Conservation (phyloP, 2,888 invertebrate species). For the Drosophila multiciliata region DNA sequence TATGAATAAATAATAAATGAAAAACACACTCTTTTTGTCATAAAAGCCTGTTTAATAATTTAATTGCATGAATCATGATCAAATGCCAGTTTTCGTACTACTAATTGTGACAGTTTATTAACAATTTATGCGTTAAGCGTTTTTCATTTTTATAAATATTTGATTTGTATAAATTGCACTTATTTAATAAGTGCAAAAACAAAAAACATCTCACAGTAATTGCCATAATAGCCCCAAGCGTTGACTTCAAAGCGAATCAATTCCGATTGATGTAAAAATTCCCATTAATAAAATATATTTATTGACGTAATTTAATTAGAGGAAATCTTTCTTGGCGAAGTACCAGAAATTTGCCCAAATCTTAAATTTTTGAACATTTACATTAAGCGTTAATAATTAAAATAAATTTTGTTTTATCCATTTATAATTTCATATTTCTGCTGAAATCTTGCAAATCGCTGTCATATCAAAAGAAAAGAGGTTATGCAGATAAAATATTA, state of each 20-base stretch:
- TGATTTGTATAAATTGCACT: conserved; percentile 51
- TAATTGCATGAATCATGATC: conserved; percentile 39
- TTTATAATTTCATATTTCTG: no score
- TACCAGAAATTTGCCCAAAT: background rate
- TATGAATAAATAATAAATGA: conserved; percentile 29
- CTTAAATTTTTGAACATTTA: background rate
- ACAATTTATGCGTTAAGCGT: conserved; percentile 16
- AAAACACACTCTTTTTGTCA: conserved; percentile 19
- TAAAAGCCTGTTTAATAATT: conserved; percentile 39
- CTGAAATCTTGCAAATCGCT: background rate
- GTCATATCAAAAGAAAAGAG: background rate
- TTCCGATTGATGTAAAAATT: conserved; percentile 6
- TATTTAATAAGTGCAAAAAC: conserved; percentile 26
- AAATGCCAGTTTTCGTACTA: conserved; percentile 26
- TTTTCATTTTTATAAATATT: conserved; percentile 62
- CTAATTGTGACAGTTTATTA: conserved; percentile 39
- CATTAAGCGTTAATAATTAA: background rate
- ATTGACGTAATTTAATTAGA: background rate
- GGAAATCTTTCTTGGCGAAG: background rate
- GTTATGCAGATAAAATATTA: background rate
- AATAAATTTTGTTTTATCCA: background rate
- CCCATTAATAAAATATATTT: background rate
- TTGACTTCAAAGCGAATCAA: background rate
- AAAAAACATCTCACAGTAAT: background rate
- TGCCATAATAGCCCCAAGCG: background rate